Conservation (phyloP, 2,113 vertebrate species). For the cat (Felis catus) region DNA sequence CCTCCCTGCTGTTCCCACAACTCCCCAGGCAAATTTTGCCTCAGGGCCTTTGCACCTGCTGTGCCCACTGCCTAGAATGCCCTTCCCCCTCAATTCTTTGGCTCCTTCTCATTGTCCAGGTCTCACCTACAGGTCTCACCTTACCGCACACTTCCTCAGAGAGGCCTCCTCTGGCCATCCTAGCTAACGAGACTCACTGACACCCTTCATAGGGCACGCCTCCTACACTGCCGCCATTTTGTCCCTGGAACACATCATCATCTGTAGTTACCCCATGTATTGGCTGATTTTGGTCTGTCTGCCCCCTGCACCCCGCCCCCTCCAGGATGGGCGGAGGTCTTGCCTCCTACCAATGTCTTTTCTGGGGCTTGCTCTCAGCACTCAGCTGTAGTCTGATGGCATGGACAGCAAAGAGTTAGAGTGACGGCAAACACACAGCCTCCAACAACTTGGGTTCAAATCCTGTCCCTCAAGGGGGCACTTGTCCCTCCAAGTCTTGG, state of each 20-base stretch:
- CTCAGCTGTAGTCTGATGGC: not conserved
- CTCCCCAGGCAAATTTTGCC: not conserved
- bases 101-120: not conserved
- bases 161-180: not conserved
- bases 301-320: not conserved
- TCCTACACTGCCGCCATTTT: not conserved
- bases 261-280: too few relatives aligned
- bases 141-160: not conserved
- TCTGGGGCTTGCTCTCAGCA: not conserved
- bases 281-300: not conserved
- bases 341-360: too few relatives aligned
- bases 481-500: not conserved
- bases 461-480: not conserved
- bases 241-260: not conserved
- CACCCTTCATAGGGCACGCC: not conserved
- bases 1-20: too few relatives aligned
- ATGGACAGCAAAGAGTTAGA: not conserved
- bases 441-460: not conserved
- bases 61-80: not conserved
- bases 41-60: not conserved
- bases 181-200: too few relatives aligned
- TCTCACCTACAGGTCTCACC: too few relatives aligned
- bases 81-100: too few relatives aligned
- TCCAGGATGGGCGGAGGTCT: not conserved
- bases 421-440: fast-evolving